phyloP scores from a whole-genome alignment of 2,888 invertebrate species.

The Lasioglossum malachurum region DNA sequence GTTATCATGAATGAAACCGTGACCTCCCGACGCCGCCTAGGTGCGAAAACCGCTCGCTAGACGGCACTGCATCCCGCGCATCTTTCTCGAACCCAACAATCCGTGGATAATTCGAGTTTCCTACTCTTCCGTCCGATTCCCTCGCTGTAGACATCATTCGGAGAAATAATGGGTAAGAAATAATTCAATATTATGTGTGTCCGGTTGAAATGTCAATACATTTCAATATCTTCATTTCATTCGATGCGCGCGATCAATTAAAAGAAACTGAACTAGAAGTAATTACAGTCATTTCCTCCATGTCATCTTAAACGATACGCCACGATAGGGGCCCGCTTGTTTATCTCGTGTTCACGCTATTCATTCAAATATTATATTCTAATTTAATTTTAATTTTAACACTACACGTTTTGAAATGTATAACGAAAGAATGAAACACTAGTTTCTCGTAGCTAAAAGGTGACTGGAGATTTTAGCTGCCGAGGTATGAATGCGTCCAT shows the following conservation, averaged over 20 bases:
- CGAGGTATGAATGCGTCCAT: no score
- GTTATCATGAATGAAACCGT: slow-evolving; percentile 71
- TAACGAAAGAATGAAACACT: background rate
- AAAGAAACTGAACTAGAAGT: background rate
- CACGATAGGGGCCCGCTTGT: background rate
- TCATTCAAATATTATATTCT: background rate
- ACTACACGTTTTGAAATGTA: background rate
- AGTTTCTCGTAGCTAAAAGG: background rate
- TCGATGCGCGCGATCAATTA: background rate
- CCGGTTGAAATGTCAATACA: background rate
- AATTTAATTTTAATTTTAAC: background rate
- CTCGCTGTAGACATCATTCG: background rate
- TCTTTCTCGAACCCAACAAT: background rate
- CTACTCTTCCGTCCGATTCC: background rate
- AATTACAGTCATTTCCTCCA: background rate
- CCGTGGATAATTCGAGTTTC: background rate
- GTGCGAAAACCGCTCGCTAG: background rate
- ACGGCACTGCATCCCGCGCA: background rate
- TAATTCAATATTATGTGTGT: background rate
- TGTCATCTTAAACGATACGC: no score
- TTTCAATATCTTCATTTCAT: background rate
- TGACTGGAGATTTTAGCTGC: background rate
- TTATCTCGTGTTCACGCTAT: background rate
- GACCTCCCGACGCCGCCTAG: slow-evolving; percentile 35
- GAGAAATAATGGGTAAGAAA: background rate